Evolutionary conservation across 2,113 vertebrate genomes (phyloP).

Genomic region (Leptosomus discolor): DNA sequence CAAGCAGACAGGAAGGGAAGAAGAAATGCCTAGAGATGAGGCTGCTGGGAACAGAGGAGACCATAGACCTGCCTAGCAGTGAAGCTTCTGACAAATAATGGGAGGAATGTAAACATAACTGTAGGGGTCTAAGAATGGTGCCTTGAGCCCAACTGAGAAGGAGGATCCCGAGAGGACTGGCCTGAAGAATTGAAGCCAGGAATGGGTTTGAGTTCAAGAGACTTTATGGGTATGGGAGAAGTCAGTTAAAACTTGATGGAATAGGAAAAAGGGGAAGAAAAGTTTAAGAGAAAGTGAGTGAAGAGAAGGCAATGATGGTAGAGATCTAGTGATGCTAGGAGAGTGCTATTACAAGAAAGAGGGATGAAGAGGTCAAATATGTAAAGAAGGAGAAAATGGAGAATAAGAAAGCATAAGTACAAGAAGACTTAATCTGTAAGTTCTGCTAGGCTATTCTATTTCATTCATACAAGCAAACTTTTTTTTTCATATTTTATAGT

Average conservation of each 20-base stretch:
- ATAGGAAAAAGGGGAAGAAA: background rate
- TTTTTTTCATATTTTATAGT: background rate
- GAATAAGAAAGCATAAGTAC: background rate
- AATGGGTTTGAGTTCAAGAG: background rate
- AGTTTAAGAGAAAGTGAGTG: background rate
- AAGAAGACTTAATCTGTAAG: background rate
- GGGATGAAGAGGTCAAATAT: background rate
- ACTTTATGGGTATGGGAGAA: background rate
- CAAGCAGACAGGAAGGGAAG: background rate
- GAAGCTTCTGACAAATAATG: background rate
- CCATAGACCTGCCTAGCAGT: background rate
- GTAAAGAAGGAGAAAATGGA: background rate
- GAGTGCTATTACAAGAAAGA: background rate
- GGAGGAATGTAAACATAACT: background rate
- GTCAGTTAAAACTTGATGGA: background rate
- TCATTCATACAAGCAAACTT: background rate
- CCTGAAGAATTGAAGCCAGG: background rate
- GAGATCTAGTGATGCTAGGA: background rate
- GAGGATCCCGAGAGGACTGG: background rate
- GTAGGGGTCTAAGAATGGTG: too few species aligned
- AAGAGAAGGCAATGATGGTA: background rate
- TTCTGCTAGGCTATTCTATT: background rate
- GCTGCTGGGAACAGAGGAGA: background rate
- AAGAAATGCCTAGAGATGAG: background rate
- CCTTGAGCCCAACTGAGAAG: too few species aligned